Evolutionary conservation across 1,140 invertebrate species (phyloP).

Genomic region (Pseudomyrmex gracilis): DNA sequence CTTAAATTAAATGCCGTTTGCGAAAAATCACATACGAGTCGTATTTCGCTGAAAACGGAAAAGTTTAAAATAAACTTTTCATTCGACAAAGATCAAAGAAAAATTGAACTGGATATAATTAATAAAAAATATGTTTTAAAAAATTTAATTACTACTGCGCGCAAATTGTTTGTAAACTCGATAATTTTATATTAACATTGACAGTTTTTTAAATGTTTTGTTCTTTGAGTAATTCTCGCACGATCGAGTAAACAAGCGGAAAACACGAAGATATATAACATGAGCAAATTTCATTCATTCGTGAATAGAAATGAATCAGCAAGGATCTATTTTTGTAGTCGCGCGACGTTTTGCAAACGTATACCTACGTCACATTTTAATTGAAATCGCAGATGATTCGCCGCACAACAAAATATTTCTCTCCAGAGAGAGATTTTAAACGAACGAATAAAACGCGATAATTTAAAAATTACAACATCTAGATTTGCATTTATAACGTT

Average conservation of each 20-base stretch:
- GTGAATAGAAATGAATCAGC: slow-evolving; percentile 34
- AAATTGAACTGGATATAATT: neutral
- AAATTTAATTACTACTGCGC: too few species aligned
- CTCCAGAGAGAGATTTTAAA: neutral
- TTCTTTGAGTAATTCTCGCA: neutral
- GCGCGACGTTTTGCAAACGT: neutral
- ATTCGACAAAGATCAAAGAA: neutral
- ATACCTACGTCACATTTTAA: neutral
- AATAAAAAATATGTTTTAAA: neutral
- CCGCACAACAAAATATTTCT: neutral
- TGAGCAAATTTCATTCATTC: slow-evolving; percentile 19
- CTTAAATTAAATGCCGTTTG: slow-evolving; percentile 21
- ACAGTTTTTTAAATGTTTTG: neutral
- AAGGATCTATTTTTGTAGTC: slow-evolving; percentile 11
- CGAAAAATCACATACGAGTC: slow-evolving; percentile 29
- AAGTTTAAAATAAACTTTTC: neutral
- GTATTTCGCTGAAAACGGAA: neutral
- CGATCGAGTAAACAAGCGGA: neutral
- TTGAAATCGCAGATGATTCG: slow-evolving; percentile 34
- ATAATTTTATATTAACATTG: too few species aligned
- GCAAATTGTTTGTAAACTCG: too few species aligned
- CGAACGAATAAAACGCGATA: neutral
- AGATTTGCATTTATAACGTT: neutral
- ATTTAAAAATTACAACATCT: neutral
- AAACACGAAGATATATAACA: neutral